Evolutionary conservation across 35 echinoderm and acorn worm genomes (phyloP), one percentile per base, ranked within the genome.

Genomic region (Holothuria glaberrima): DNA sequence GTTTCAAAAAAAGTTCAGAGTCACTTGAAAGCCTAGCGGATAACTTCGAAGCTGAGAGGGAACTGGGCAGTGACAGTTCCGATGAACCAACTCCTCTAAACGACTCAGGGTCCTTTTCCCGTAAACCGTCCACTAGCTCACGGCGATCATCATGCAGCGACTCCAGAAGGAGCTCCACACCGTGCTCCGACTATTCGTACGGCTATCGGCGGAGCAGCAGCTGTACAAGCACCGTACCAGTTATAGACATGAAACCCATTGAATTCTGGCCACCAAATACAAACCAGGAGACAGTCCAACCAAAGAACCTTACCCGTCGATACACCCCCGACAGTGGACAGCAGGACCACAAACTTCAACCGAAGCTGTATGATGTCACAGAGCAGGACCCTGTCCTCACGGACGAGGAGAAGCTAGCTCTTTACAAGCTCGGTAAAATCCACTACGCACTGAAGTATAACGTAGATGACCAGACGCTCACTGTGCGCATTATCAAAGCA

Each of bases 231-330:
- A 90, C 96, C 12, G 91, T 90, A 2, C 96, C 96, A 20, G 85
- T 98, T 12, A 98, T 98, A 10, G 96, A 98, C 82, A 98, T 98
- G 96, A 98, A 98, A 93, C 96, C 96, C 0, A 98, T 98, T 36
- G 96, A 98, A 72, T 98, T 98, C 83, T 98, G 96, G 96, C 91
- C 96, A 41, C 93, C 96, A 29, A 98, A 88, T 67, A 98, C 93
- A 19, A 98, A 94, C 63, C 91, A 94, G 30, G 96, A 98, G 70
- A 92, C 93, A 19, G 92, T 98, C 4, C 96, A 98, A 71, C 96
- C 96, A 24, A 75, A 91, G 64, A 91, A 91, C 22, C 88, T 94
- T 7, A 92, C 82, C 34, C 67, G 96, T 46, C 68, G 96, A 16
- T 98, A 93, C 44, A 92, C 91, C 9, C 90, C 85, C 20, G 95